Base-by-base conservation (phyloP, 2,113 vertebrate species). In the Dasyprocta punctata region DNA sequence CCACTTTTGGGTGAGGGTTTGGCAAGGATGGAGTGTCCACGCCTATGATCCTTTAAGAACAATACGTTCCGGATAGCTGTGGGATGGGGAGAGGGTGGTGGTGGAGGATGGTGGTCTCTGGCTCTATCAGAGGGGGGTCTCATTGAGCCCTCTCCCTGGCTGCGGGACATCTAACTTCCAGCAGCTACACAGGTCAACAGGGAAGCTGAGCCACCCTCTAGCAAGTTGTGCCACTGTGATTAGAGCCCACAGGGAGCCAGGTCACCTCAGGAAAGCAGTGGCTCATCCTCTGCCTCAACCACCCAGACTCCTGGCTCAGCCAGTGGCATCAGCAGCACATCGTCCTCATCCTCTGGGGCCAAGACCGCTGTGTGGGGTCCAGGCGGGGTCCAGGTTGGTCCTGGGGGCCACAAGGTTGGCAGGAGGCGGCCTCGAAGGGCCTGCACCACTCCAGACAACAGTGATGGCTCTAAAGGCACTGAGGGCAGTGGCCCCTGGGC, bases 301-400 rank as follows among this genome's bases (percentile, higher is more conserved):
- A 89, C 90, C 90, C 96, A 96, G 56, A 97, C 80, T n/a, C 97
- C 97, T 20, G 99, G 99, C 47, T 99, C 99, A 7, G 99, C 98
- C 69, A 99, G 98, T 0, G 99, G 99, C 96, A 99, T 98, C 1
- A 99, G 98, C 77, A 99, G 98, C 73, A 99, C 99, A 58, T 99
- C 99, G 1, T 99, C 99, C 17, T 99, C 99, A 0, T 98, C 98
- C 61, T 97, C 98, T 6, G 92, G 95, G 75, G 97, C 90, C 7
- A 97, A 90, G 6, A 93, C 95, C 7, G 71, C 36, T 3, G 85
- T 86, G 16, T 97, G 97, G 54, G 97, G 88, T 44, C 96, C 93
- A 30, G 90, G 58, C 6, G 52, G 88, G 41, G 19, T 90, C 81
- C n/a, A 67, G 61, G 86, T 38, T 93, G 60, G 84, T 63, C 90